Conservation (phyloP, 2,113 vertebrate species). For the Emydocephalus ijimae region DNA sequence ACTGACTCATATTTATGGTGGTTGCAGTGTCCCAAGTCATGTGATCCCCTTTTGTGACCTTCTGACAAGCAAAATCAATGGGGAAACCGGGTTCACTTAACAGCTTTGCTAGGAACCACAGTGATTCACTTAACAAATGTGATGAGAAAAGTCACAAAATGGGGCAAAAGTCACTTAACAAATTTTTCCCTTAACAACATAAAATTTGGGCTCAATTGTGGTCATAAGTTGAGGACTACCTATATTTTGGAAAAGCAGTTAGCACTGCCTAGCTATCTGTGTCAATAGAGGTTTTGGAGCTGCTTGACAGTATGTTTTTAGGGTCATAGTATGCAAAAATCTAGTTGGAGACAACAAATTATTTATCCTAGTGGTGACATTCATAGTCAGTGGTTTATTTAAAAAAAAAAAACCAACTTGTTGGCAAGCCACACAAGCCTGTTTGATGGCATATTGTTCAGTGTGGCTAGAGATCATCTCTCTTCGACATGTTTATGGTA, state of each 20-base stretch:
- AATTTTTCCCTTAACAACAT: too few species aligned
- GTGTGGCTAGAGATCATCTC: not conserved
- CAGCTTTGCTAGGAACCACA: too few species aligned
- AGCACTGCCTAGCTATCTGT: not conserved
- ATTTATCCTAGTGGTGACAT: not conserved
- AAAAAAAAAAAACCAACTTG: not conserved
- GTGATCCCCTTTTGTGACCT: too few species aligned
- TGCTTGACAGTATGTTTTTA: not conserved
- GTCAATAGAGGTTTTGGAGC: not conserved
- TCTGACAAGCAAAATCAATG: too few species aligned
- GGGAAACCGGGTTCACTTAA: too few species aligned
- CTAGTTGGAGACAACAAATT: not conserved
- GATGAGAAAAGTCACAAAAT: too few species aligned
- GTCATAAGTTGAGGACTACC: too few species aligned
- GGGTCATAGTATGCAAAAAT: not conserved
- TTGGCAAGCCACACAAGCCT: not conserved
- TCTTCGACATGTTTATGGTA: not conserved
- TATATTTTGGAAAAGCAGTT: not conserved
- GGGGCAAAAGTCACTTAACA: too few species aligned
- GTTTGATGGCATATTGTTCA: not conserved
- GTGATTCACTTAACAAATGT: too few species aligned
- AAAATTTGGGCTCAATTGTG: too few species aligned
- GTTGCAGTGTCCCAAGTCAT: too few species aligned
- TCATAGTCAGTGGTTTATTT: not conserved
- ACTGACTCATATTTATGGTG: too few species aligned